These are phyloP conservation scores for Orestias chungarensis DNA, from an alignment of 2,797 vertebrate genomes.

Conservation along the genomic window DNA sequence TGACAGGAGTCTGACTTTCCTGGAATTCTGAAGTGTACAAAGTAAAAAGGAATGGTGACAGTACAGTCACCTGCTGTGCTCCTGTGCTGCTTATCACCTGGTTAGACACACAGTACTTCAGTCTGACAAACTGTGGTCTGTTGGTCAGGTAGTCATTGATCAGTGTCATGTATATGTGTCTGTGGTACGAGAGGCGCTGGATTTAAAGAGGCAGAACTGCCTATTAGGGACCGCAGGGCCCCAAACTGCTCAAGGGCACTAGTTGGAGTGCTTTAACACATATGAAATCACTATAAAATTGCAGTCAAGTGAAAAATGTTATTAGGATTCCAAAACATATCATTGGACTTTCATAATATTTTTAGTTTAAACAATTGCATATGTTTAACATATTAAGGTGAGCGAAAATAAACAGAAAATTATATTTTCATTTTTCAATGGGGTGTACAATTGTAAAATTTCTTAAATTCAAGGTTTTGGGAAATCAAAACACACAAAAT, in stretches of 20 bases:
- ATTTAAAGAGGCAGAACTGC: constrained; percentile 46
- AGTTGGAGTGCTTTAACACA: constrained; percentile 30
- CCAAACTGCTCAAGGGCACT: constrained; percentile 55
- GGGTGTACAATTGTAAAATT: too few relatives aligned
- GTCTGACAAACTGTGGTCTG: too few relatives aligned
- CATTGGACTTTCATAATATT: constrained; percentile 27
- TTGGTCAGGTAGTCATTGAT: too few relatives aligned
- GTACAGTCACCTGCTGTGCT: too few relatives aligned
- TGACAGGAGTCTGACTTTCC: too few relatives aligned
- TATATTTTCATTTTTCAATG: not conserved
- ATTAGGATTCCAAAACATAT: constrained; percentile 47
- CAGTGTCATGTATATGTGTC: constrained; percentile 34
- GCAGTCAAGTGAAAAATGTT: constrained; percentile 35
- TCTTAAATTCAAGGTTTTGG: not conserved
- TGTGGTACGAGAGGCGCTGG: constrained; percentile 43
- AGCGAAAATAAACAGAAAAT: constrained; percentile 7
- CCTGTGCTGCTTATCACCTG: too few relatives aligned
- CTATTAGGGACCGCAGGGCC: constrained; percentile 44
- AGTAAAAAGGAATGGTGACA: too few relatives aligned
- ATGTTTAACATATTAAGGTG: not conserved
- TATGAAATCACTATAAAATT: constrained; percentile 53
- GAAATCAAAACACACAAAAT: not conserved
- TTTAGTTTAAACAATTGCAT: constrained; percentile 13
- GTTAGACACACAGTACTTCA: too few relatives aligned
- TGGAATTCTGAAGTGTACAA: too few relatives aligned